phyloP scores from a whole-genome alignment of 2,113 vertebrate genomes.

The Mus musculus region DNA sequence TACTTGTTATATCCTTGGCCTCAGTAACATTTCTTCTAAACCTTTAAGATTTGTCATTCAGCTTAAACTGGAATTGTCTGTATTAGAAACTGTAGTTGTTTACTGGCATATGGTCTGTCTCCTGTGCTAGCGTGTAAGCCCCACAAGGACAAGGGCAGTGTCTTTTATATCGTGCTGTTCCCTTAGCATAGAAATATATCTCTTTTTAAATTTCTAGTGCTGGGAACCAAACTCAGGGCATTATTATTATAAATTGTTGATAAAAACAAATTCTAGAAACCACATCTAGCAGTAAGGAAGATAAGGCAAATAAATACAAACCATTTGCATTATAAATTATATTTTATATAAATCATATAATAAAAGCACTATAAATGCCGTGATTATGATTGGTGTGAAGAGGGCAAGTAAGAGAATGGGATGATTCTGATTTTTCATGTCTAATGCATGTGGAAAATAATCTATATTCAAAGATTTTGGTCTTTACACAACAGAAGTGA shows the following conservation, averaged over 20 bases:
- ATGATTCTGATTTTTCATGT: neutral
- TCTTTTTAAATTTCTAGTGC: neutral
- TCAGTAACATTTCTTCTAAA: neutral
- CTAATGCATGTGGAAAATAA: neutral
- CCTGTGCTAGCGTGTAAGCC: neutral
- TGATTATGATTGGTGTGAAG: neutral
- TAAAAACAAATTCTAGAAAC: neutral
- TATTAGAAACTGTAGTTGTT: slow-evolving; percentile 4
- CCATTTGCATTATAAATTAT: too few species aligned
- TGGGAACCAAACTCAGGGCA: neutral
- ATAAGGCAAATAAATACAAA: slow-evolving; percentile 17
- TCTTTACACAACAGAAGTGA: neutral
- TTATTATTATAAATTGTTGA: neutral
- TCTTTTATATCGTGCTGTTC: neutral
- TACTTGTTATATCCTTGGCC: neutral
- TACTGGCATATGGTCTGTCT: neutral
- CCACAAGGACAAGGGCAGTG: neutral
- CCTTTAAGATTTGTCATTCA: neutral
- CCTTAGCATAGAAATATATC: slow-evolving; percentile 12
- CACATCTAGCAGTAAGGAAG: neutral
- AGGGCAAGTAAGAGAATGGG: neutral
- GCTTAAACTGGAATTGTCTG: neutral
- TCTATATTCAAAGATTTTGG: neutral
- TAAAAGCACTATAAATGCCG: neutral
- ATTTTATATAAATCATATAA: neutral